Base-by-base conservation (phyloP, 2,113 vertebrate genomes). In the Ardeotis arabs region DNA sequence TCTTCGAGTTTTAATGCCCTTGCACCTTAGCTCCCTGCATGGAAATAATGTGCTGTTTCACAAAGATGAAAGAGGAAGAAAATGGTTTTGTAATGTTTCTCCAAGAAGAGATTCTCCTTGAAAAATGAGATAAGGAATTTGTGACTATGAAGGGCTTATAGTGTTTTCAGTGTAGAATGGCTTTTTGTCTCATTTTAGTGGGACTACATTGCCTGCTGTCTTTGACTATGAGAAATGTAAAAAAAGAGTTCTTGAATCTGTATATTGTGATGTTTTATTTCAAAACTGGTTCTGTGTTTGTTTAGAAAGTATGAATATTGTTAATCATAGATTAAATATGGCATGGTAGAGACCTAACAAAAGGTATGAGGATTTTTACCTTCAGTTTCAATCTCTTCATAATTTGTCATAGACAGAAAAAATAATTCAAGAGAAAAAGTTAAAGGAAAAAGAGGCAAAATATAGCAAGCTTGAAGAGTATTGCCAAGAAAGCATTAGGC, bases 61-160 rank as follows among this genome's bases (percentile, higher is more conserved):
- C 7, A 1, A 33, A 90, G 88, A 93, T 88, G 96, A 94, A 96
- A 91, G 91, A 45, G 19, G 35, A 77, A n/a, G 64, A 78, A 96
- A 93, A 93, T 86, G 73, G 37, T 55, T 87, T 86, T 74, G 75
- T 78, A 75, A 92, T 90, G 73, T 93, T 92, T 90, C 85, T 92
- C 64, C n/a, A 70, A 72, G 55, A 74, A 45, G 90, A 95, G 68
- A 63, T 60, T 81, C 88, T 83, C 7, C 79, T 86, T 59, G 68
- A 67, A 92, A 94, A 95, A 80, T 22, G 55, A 88, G 55, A 84
- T 44, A 52, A 52, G 64, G 75, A 85, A 33, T 56, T 82, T 60
- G 70, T 82, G 85, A 47, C 12, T 55, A 35, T 19, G 82, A 88
- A 88, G 79, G 37, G 37, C 72, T 89, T 62, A 81, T 62, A 66